phyloP scores from a whole-genome alignment of 1,140 invertebrate genomes.

The Drosophila paulistorum region DNA sequence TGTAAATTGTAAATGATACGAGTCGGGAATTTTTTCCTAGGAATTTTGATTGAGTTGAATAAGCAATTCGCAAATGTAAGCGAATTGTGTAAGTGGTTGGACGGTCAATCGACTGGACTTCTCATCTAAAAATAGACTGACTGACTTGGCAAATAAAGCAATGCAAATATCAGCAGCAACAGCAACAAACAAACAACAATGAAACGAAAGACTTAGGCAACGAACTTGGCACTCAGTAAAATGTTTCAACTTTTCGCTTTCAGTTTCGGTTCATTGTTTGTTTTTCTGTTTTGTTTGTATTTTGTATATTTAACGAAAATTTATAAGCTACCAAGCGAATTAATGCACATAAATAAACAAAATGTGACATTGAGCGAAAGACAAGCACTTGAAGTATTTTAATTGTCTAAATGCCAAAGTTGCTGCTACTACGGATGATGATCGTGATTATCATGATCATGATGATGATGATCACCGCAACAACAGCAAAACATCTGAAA shows the following conservation, averaged over 20 bases:
- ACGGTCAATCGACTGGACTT: slow-evolving; percentile 6
- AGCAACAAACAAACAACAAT: slow-evolving; percentile 2
- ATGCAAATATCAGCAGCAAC: slow-evolving; percentile 37
- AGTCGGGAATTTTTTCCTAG: slow-evolving; percentile 74
- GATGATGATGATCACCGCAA: slow-evolving; percentile 2
- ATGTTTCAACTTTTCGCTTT: slow-evolving; percentile 15
- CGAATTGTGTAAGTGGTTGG: slow-evolving; percentile 69
- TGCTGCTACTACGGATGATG: slow-evolving; percentile 59
- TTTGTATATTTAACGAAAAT: slow-evolving; percentile 51
- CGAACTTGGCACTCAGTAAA: slow-evolving; percentile 45
- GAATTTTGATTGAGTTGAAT: slow-evolving; percentile 81
- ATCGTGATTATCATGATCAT: background rate
- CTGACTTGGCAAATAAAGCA: slow-evolving; percentile 63
- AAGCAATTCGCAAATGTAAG: slow-evolving; percentile 71
- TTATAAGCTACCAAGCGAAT: slow-evolving; percentile 78
- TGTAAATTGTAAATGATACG: slow-evolving; percentile 71
- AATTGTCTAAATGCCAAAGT: slow-evolving; percentile 81
- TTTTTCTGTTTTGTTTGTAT: background rate
- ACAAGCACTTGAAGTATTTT: slow-evolving; percentile 82
- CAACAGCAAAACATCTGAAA: slow-evolving; percentile 21
- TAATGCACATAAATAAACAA: slow-evolving; percentile 80
- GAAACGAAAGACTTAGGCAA: slow-evolving; percentile 68
- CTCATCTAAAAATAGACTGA: slow-evolving; percentile 64
- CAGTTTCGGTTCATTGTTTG: slow-evolving; percentile 57
- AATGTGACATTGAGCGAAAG: slow-evolving; percentile 81